These are phyloP conservation scores for Syngnathus floridae DNA, from an alignment of 2,113 vertebrate genomes.

Conservation along the genomic window DNA sequence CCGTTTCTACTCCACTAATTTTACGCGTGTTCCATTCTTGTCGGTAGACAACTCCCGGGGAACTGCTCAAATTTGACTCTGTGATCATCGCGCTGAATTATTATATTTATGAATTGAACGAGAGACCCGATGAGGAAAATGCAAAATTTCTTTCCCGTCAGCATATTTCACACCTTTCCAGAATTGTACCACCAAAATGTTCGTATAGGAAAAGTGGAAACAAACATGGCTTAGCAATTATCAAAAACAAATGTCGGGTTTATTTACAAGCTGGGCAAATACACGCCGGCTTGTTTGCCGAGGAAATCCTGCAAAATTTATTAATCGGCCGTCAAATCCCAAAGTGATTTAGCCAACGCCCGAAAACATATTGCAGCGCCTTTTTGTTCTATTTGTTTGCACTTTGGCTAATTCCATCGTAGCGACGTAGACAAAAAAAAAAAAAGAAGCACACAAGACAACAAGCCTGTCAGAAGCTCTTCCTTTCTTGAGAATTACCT, in stretches of 20 bases:
- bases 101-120: not conserved
- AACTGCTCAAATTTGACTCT: not conserved
- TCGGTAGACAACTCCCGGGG: too few relatives aligned
- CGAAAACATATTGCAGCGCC: slow-evolving; percentile 31
- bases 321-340: slow-evolving; percentile 39
- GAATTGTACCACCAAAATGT: not conserved
- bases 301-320: slow-evolving; percentile 10
- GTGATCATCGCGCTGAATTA: not conserved
- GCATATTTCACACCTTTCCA: too few relatives aligned
- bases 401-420: slow-evolving; percentile 46
- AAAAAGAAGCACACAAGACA: not conserved
- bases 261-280: not conserved
- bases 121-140: not conserved
- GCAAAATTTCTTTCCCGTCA: too few relatives aligned
- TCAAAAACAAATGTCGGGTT: not conserved
- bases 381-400: slow-evolving; percentile 30
- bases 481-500: slow-evolving; percentile 64
- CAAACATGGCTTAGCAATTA: not conserved
- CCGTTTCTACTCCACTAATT: slow-evolving; percentile 8
- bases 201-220: not conserved
- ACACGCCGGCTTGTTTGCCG: not conserved
- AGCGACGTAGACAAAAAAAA: not conserved
- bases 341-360: slow-evolving; percentile 26
- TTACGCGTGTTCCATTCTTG: not conserved
- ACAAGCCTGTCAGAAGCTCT: slow-evolving; percentile 55